These are phyloP conservation scores for Chromobotia macracanthus DNA, from an alignment of 2,797 vertebrate genomes.

Conservation along the genomic window DNA sequence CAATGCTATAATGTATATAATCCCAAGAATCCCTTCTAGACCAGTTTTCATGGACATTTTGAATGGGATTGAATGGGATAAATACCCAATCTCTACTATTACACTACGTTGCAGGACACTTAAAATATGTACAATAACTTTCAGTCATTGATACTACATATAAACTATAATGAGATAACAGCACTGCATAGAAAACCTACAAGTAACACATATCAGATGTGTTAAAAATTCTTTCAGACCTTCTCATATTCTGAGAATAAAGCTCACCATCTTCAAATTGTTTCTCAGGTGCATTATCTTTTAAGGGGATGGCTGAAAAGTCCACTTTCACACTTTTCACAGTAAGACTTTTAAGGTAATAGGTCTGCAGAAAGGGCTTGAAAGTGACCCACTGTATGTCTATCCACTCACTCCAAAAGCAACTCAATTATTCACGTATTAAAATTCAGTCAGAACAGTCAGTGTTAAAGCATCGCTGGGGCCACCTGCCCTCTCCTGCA, in stretches of 20 bases:
- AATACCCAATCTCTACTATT: not conserved
- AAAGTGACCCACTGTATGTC: slow-evolving; percentile 23
- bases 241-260: slow-evolving; percentile 8
- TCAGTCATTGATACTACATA: not conserved
- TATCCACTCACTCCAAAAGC: not conserved
- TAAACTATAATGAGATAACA: not conserved
- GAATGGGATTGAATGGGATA: not conserved
- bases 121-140: not conserved
- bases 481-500: not conserved
- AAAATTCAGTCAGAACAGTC: slow-evolving; percentile 37
- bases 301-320: not conserved
- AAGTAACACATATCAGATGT: too few species aligned
- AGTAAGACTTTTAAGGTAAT: slow-evolving; percentile 63
- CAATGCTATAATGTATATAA: too few species aligned
- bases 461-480: slow-evolving; percentile 23
- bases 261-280: not conserved
- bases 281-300: slow-evolving; percentile 15
- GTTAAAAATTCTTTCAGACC: not conserved
- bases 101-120: not conserved
- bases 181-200: not conserved
- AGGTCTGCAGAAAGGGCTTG: slow-evolving; percentile 25
- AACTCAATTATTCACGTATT: slow-evolving; percentile 42
- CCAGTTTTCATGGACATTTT: too few species aligned
- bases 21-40: too few species aligned
- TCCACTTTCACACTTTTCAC: not conserved